Base-by-base conservation (phyloP, 64 coral and sea anemone species). In the Porites lutea region DNA sequence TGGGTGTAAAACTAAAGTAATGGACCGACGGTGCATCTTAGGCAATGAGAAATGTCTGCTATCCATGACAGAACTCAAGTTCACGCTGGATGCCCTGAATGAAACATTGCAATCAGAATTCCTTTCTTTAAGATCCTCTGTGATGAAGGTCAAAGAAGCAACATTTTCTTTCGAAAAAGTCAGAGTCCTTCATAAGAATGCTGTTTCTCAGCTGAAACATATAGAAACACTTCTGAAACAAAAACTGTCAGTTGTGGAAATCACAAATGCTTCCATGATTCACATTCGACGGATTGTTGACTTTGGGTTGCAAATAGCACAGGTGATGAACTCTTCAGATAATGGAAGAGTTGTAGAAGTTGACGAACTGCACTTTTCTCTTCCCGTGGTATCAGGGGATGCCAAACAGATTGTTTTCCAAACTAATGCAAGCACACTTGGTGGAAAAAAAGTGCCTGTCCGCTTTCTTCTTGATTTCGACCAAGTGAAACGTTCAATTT, bases 31-130 rank as follows among this genome's bases (percentile, higher is more conserved):
- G 8, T 83, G 81, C 23, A 12, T 83, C 11, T 48, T 45, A 45
- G 13, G 48, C 19, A 83, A 83, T 37, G 37, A 83, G 11, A 60
- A 66, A 65, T 83, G 81, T 15, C 81, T 16, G 14, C 11, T 65
- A 4, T 43, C 59, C 5, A 65, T 83, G 81, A 46, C 81, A 20
- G 59, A 83, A 18, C 58, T 83, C 45, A 44, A 83, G 23, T 83
- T 83, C 27, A 83, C 43, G 2, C 81, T 83, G 15, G 59, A 83
- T 65, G 81, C 81, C 0, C 7, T 46, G 59, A 83, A 83, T 83
- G 81, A 65, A 66, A 83, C 81, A 13, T 68, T 83, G 55, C 81
- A 65, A 66, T 65, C 59, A 8, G 81, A 21, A 37, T 83, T 65
- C 23, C 18, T 44, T 14, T 65, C 23, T 83, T 51, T 83, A 47